Evolutionary conservation across 2,797 vertebrate genomes (phyloP).

Genomic region (Parotocinclus haroldoi): DNA sequence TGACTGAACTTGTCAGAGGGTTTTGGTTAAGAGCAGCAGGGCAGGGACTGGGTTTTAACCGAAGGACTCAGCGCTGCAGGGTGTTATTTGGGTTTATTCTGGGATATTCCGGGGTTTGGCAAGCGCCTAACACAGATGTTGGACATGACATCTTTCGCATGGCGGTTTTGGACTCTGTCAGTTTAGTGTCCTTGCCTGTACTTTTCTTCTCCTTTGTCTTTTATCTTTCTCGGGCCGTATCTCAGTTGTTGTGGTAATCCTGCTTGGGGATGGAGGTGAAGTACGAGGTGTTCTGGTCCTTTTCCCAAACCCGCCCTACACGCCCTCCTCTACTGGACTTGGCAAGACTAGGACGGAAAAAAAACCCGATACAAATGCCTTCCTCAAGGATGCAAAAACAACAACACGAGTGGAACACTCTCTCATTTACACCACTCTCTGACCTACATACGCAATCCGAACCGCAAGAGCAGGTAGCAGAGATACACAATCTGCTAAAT

Average conservation of each 20-base stretch:
- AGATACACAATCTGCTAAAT: conserved; percentile 3
- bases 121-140: conserved; percentile 41
- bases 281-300: conserved; percentile 15
- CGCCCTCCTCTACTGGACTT: conserved; percentile 46
- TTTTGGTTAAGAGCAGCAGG: conserved; percentile 12
- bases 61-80: conserved; percentile 17
- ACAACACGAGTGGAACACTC: too few species aligned
- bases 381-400: too few species aligned
- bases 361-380: neutral
- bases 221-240: too few species aligned
- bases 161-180: conserved; percentile 38
- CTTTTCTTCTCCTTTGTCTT: neutral
- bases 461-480: conserved; percentile 3
- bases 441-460: conserved; percentile 17
- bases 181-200: neutral
- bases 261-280: neutral
- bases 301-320: conserved; percentile 64
- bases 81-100: conserved; percentile 48
- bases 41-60: conserved; percentile 3
- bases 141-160: conserved; percentile 33
- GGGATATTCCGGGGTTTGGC: conserved; percentile 40
- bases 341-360: neutral
- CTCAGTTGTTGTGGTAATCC: conserved; percentile 20
- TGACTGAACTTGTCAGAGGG: conserved; percentile 1
- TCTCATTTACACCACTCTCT: neutral